phyloP scores from a whole-genome alignment of 1,140 invertebrate genomes.

The Streblospio benedicti region DNA sequence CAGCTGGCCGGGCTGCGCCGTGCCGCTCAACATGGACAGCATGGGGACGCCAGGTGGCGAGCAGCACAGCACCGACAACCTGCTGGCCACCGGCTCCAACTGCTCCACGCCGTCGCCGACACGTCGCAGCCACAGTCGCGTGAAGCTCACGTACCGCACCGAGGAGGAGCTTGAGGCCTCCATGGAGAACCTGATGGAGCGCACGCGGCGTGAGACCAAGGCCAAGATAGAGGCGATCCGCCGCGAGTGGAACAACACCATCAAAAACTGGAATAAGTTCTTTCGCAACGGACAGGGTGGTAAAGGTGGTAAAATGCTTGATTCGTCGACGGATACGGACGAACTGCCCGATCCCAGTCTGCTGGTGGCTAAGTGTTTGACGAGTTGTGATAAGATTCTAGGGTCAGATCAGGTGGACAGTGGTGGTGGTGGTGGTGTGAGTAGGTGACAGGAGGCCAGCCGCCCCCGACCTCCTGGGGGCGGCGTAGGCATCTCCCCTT shows the following conservation, averaged over 20 bases:
- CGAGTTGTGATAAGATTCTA: no score
- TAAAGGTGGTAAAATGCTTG: no score
- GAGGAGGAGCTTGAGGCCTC: slow-evolving; percentile 1
- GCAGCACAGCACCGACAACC: neutral
- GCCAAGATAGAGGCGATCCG: neutral
- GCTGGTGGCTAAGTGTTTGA: no score
- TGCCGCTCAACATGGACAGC: neutral
- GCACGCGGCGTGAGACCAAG: neutral
- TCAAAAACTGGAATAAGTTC: neutral
- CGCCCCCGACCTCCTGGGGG: no score
- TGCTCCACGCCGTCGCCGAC: neutral
- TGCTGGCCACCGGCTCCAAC: neutral
- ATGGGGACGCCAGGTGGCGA: no score
- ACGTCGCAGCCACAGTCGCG: neutral
- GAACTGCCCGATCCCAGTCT: no score
- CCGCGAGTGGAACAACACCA: neutral
- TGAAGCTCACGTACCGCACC: neutral
- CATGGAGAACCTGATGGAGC: neutral
- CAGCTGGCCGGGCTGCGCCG: neutral
- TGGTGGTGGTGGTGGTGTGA: no score
- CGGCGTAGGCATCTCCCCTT: no score
- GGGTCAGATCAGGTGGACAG: no score
- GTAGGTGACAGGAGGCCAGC: no score
- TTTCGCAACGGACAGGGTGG: no score
- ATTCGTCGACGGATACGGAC: no score